Evolutionary conservation across 2,888 invertebrate genomes (phyloP).

Genomic region (Dryobota labecula): DNA sequence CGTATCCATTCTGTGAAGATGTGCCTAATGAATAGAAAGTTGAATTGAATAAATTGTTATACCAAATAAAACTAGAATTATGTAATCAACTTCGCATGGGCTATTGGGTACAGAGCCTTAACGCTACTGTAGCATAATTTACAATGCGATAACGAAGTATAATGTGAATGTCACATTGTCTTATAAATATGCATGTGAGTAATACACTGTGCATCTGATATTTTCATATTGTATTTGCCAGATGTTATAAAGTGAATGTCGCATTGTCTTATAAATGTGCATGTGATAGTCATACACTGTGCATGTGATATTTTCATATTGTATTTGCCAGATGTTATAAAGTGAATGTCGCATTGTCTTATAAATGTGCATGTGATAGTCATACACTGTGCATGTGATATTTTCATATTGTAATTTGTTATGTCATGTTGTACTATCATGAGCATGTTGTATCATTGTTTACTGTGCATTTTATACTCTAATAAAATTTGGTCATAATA

Average conservation of each 20-base stretch:
- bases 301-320: not conserved
- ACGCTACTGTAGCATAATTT: not conserved
- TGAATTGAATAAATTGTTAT: not conserved
- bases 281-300: not conserved
- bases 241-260: no score
- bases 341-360: not conserved
- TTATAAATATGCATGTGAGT: not conserved
- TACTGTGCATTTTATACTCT: not conserved
- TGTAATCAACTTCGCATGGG: not conserved
- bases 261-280: not conserved
- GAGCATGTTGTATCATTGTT: not conserved
- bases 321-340: not conserved
- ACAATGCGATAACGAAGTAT: not conserved
- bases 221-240: not conserved
- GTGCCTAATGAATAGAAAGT: conserved; percentile 69
- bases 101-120: not conserved
- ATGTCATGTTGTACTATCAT: not conserved
- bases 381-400: not conserved
- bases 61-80: not conserved
- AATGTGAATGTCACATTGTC: not conserved
- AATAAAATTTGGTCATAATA: not conserved
- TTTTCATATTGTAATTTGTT: not conserved
- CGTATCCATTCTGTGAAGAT: conserved; percentile 83
- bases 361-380: not conserved
- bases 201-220: not conserved